These are phyloP conservation scores for Sinhomidia bicolor DNA, from an alignment of 2,888 invertebrate species.

Conservation along the genomic window DNA sequence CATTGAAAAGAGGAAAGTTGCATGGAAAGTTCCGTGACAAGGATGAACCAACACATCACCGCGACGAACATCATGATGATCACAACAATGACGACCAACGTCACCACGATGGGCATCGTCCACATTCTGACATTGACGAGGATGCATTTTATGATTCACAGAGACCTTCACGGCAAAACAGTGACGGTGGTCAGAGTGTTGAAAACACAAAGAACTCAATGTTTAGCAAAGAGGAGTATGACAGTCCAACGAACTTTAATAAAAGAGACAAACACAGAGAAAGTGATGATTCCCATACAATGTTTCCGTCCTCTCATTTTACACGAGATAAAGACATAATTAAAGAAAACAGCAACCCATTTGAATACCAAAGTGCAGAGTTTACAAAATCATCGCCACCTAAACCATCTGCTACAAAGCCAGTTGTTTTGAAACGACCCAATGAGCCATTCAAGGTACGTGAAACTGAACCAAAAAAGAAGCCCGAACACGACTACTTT, in stretches of 20 bases:
- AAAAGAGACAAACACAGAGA: slow-evolving; percentile 41
- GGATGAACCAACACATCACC: slow-evolving; percentile 8
- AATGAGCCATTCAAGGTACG: slow-evolving; percentile 71
- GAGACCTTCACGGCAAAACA: slow-evolving; percentile 36
- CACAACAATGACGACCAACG: background rate
- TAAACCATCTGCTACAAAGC: slow-evolving; percentile 42
- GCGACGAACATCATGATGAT: slow-evolving; percentile 24
- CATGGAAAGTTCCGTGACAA: slow-evolving; percentile 49
- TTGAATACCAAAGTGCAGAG: slow-evolving; percentile 41
- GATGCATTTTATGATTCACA: slow-evolving; percentile 57
- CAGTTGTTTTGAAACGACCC: slow-evolving; percentile 78
- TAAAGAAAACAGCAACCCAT: slow-evolving; percentile 33
- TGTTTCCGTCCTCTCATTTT: slow-evolving; percentile 58
- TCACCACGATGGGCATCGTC: slow-evolving; percentile 3
- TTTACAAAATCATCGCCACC: slow-evolving; percentile 16
- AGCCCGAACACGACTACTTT: slow-evolving; percentile 75
- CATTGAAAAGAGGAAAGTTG: slow-evolving; percentile 48
- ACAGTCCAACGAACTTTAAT: background rate
- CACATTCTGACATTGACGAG: slow-evolving; percentile 1
- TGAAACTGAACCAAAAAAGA: slow-evolving; percentile 69
- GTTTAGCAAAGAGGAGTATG: slow-evolving; percentile 65
- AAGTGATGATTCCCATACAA: slow-evolving; percentile 57
- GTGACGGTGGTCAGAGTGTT: slow-evolving; percentile 32
- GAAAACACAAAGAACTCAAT: slow-evolving; percentile 41
- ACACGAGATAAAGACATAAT: slow-evolving; percentile 39